Evolutionary conservation across 2,888 invertebrate species (phyloP).

Genomic region (Eueremaeus valkanovi): DNA sequence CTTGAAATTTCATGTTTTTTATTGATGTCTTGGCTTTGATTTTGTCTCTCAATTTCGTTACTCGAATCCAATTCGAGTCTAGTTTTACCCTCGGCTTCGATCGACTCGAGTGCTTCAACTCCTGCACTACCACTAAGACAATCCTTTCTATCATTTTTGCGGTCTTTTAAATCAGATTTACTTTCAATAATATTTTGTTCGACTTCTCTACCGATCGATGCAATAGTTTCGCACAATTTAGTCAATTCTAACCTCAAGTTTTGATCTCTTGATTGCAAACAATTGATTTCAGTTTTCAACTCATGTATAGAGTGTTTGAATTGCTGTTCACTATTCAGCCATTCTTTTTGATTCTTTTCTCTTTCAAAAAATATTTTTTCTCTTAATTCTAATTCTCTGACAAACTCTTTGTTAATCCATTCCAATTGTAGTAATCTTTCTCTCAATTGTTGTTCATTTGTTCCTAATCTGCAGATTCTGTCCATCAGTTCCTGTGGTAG

Average conservation of each 20-base stretch:
- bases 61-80: too few species aligned
- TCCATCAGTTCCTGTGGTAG: constrained; percentile 5
- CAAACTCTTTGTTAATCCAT: constrained; percentile 44
- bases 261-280: background rate
- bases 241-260: background rate
- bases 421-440: constrained; percentile 43
- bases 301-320: background rate
- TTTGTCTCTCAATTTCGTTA: too few species aligned
- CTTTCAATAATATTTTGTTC: background rate
- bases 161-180: constrained; percentile 23
- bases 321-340: background rate
- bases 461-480: constrained; percentile 41
- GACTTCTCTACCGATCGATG: background rate
- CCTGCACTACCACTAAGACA: too few species aligned
- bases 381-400: constrained; percentile 44
- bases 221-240: background rate
- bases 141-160: too few species aligned
- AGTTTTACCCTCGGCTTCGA: too few species aligned
- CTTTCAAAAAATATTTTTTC: constrained; percentile 44
- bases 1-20: too few species aligned
- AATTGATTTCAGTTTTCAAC: background rate
- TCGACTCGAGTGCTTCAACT: too few species aligned
- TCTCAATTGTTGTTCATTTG: constrained; percentile 44
- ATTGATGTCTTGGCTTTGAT: too few species aligned
- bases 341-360: constrained; percentile 40